Evolutionary conservation across 2,113 vertebrate species (phyloP).

Genomic region (Chaetorhynchus papuensis): DNA sequence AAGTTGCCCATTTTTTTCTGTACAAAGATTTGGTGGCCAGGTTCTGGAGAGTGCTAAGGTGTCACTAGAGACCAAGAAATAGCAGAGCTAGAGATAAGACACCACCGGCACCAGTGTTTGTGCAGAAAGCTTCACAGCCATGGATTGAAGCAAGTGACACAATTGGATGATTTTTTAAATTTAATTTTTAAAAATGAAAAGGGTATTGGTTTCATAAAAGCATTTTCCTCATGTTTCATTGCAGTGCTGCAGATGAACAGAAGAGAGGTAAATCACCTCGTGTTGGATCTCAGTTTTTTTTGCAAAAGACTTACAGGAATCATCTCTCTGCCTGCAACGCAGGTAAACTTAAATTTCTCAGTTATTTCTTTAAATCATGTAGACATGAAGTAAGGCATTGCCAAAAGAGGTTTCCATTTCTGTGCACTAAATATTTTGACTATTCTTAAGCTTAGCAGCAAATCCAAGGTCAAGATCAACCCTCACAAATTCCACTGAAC

Average conservation of each 20-base stretch:
- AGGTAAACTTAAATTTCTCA: neutral
- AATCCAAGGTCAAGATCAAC: slow-evolving; percentile 17
- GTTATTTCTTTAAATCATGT: neutral
- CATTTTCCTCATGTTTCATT: neutral
- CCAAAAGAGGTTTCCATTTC: neutral
- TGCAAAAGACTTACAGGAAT: neutral
- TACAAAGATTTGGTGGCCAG: neutral
- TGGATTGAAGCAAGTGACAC: neutral
- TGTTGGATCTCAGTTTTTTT: neutral
- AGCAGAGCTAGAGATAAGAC: neutral
- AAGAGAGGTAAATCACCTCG: neutral
- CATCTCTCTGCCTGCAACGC: neutral
- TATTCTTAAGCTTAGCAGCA: neutral
- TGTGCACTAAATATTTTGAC: neutral
- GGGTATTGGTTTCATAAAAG: neutral
- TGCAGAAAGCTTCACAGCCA: neutral
- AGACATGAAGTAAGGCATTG: neutral
- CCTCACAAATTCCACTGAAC: neutral
- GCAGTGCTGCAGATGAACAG: neutral
- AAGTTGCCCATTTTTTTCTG: neutral
- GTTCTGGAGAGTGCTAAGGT: neutral
- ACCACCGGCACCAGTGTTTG: neutral
- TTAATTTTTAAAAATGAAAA: neutral
- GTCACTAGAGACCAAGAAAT: neutral
- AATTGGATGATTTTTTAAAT: neutral